Evolutionary conservation across 2,888 invertebrate genomes (phyloP), one percentile per base, ranked within the genome.

Genomic region (Holacanthella duospinosa): DNA sequence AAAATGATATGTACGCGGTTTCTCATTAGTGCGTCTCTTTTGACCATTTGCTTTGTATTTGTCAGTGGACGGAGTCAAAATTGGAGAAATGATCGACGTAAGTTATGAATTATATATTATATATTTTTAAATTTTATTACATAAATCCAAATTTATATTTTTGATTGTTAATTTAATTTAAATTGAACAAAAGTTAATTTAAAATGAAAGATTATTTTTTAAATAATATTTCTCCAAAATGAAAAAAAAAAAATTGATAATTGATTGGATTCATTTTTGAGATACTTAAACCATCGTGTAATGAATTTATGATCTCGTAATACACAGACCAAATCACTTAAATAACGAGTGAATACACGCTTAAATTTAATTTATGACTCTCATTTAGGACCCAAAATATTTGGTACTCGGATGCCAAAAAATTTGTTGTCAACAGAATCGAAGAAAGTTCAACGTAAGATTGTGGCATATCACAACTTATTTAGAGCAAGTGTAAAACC

Each of bases 401-500:
- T 79, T 77, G 84, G 84, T 29, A 80, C 83, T 72, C 79, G 77
- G 72, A 79, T 84, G 67, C 81, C 83, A 56, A 78, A 80, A 69
- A 81, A 82, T 2, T 76, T 87, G 71, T 79, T 80, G 64, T 82
- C 86, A 0, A 77, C 78, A 60, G 67, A 65, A 21, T 80, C 82
- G 69, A 77, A 80, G 63, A 81, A 81, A 63, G 84, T 87, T 21
- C 84, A 85, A 74, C 80, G 82, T 68, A 87, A 86, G 78, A 86
- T 89, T 69, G 85, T 87, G 2, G 79, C 83, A 26, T 86, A 85
- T 73, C 89, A 89, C 76, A 89, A 89, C 76, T 85, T 84, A 75
- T 88, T 88, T 75, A 82, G 89, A 60, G 82, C 85, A 1, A 84
- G 83, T 77, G 89, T 89, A 29, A 79, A 81, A 64, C 89, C 89